A percentile compares a stretch with the other conserved stretches of the same genome.
Conservation (phyloP, 2,113 vertebrate species). For the Hemiprocne comata region DNA sequence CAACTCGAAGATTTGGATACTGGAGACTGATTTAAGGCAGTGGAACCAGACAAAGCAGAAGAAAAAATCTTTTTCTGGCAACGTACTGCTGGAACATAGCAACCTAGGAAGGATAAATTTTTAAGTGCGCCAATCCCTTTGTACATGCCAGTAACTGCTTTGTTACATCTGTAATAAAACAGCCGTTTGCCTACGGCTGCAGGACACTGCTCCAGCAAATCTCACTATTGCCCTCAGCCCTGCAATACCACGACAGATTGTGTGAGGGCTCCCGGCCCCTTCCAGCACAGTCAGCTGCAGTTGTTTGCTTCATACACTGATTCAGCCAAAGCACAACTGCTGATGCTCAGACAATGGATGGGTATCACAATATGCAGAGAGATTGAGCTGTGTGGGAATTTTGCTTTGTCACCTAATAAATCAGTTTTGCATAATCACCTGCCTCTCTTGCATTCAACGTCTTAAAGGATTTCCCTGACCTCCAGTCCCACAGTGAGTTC, state of each 20-base stretch:
- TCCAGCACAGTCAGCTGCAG: neutral
- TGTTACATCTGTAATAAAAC: neutral
- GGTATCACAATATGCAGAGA: neutral
- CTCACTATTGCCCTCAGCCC: neutral
- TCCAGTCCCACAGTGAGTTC: neutral
- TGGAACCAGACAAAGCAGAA: neutral
- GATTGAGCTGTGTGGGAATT: neutral
- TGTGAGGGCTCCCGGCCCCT: neutral
- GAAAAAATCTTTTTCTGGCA: neutral
- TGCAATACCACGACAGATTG: rapidly evolving
- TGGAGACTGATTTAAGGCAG: neutral
- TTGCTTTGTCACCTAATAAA: neutral
- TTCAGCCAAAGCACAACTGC: neutral
- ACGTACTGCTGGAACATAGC: rapidly evolving
- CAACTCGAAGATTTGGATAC: neutral
- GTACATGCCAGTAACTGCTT: neutral
- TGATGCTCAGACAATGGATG: neutral
- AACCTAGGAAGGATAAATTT: neutral
- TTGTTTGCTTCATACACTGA: neutral
- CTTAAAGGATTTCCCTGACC: neutral
- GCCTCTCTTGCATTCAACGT: neutral
- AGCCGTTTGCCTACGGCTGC: neutral
- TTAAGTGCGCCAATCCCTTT: neutral
- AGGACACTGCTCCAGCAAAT: neutral
- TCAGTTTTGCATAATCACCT: neutral